These are phyloP conservation scores for Drosophila pullipes DNA, from an alignment of 2,888 invertebrate species.

Conservation along the genomic window DNA sequence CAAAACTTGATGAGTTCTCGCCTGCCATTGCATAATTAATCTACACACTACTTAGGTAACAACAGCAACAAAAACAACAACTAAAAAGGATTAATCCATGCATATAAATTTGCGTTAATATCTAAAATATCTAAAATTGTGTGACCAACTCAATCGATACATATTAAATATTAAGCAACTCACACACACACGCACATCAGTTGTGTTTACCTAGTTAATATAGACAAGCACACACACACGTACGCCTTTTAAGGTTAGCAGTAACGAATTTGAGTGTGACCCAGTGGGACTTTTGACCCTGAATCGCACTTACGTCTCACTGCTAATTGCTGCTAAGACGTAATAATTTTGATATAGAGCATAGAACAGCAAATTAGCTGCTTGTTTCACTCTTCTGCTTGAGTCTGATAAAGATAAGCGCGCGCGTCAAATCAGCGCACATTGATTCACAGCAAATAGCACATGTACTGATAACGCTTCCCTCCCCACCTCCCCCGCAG, in stretches of 20 bases:
- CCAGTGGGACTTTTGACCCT: constrained; percentile 24
- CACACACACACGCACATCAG: not conserved
- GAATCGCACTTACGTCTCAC: constrained; percentile 10
- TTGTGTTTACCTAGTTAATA: not conserved
- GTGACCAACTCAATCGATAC: constrained; percentile 24
- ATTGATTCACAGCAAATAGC: constrained; percentile 23
- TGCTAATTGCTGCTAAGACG: constrained; percentile 14
- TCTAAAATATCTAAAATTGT: not conserved
- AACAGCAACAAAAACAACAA: constrained; percentile 1
- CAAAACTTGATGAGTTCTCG: constrained; percentile 17
- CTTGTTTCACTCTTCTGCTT: not conserved
- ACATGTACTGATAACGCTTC: constrained; percentile 39
- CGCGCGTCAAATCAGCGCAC: constrained; percentile 17
- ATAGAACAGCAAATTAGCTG: constrained; percentile 13
- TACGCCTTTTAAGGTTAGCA: not conserved
- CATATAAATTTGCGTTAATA: not conserved
- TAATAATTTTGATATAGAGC: constrained; percentile 13
- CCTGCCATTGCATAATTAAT: constrained; percentile 17
- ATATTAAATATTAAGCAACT: constrained; percentile 21
- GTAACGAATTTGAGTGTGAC: constrained; percentile 23
- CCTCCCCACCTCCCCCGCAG: constrained; percentile 7
- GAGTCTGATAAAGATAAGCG: constrained; percentile 5
- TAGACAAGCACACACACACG: not conserved
- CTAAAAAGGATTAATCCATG: not conserved
- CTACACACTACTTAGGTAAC: constrained; percentile 44